These are phyloP conservation scores for Leuctra nigra DNA, from an alignment of 2,888 invertebrate genomes.

Conservation along the genomic window DNA sequence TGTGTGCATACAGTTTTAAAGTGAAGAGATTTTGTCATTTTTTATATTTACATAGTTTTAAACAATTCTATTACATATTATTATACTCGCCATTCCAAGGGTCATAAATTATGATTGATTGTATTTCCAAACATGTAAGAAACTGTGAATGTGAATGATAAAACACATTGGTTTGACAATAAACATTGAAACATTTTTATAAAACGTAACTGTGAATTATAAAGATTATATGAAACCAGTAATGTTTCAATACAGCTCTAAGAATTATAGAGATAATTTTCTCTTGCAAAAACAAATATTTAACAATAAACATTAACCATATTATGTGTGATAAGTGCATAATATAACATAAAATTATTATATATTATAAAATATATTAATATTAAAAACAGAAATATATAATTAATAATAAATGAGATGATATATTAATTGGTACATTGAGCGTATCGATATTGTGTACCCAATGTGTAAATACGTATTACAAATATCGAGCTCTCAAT, in stretches of 20 bases:
- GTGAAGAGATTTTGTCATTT: not conserved
- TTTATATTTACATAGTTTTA: constrained; percentile 10
- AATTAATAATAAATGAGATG: constrained; percentile 26
- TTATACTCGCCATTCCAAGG: constrained; percentile 26
- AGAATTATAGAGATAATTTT: constrained; percentile 18
- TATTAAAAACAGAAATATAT: constrained; percentile 28
- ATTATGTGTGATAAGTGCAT: constrained; percentile 26
- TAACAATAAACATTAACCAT: constrained; percentile 26
- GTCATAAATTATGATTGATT: constrained; percentile 10
- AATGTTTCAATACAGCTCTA: too few species aligned
- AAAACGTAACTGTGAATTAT: constrained; percentile 15
- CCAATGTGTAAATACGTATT: constrained; percentile 26
- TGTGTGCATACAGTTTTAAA: too few species aligned
- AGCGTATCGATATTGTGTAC: constrained; percentile 21
- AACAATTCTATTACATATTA: too few species aligned
- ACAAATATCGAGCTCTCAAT: constrained; percentile 20
- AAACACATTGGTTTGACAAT: constrained; percentile 26
- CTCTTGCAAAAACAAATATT: constrained; percentile 25
- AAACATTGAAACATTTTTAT: constrained; percentile 27
- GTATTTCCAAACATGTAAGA: constrained; percentile 26
- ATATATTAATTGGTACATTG: constrained; percentile 11
- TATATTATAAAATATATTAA: constrained; percentile 26
- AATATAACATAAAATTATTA: constrained; percentile 11
- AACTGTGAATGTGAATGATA: constrained; percentile 22
- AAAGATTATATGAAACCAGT: constrained; percentile 7